Evolutionary conservation across 2,113 vertebrate genomes (phyloP).

Genomic region (Cyphomyrus discorhynchus): DNA sequence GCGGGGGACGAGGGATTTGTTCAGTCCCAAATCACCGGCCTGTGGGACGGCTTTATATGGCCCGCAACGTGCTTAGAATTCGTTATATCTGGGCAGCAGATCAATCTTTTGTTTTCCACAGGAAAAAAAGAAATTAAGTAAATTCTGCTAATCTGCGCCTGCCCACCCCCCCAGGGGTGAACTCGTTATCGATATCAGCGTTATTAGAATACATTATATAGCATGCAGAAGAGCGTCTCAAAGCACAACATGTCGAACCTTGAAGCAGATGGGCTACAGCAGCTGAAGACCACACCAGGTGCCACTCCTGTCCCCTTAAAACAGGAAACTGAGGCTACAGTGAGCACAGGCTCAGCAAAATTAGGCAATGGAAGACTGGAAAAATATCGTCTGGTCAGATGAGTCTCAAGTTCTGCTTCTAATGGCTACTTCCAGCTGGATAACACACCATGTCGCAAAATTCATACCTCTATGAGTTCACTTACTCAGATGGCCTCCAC

Average conservation of each 20-base stretch:
- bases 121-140: not conserved
- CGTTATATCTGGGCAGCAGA: not conserved
- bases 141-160: not conserved
- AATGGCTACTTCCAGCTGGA: no score
- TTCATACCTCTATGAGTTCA: not conserved
- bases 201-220: not conserved
- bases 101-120: not conserved
- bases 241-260: not conserved
- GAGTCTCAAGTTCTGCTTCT: not conserved
- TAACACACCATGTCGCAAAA: not conserved
- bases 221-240: not conserved
- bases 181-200: not conserved
- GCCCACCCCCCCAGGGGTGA: not conserved
- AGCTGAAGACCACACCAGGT: not conserved
- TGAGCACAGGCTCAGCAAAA: not conserved
- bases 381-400: not conserved
- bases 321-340: not conserved
- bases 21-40: not conserved
- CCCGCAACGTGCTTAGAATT: not conserved
- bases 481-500: not conserved
- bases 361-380: not conserved
- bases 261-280: not conserved
- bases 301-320: not conserved
- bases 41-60: not conserved
- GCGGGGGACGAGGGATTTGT: not conserved